Evolutionary conservation across 2,797 vertebrate genomes (phyloP).

Genomic region (Loris lydekkerianus): DNA sequence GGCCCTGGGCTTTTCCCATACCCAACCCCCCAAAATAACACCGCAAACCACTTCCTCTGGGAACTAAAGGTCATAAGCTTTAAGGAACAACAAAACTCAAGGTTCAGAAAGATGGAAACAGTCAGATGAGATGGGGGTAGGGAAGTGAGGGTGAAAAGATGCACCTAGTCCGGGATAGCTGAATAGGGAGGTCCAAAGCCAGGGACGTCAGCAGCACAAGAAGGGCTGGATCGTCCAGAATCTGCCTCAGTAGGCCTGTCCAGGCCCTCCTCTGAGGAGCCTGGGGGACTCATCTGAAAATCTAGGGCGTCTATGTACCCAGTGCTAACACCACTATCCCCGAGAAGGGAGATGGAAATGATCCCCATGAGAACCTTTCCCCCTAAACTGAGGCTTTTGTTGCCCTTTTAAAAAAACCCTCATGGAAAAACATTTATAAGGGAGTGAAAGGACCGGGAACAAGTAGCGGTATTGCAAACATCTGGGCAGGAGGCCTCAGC

Average conservation of each 20-base stretch:
- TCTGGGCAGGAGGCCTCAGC: neutral
- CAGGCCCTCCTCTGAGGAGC: neutral
- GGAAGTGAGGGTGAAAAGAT: neutral
- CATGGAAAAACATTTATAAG: neutral
- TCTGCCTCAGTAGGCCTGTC: neutral
- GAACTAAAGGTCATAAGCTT: slow-evolving; percentile 57
- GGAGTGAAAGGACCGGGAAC: neutral
- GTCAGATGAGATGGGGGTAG: neutral
- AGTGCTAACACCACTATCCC: neutral
- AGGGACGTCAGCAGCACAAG: neutral
- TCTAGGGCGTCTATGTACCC: neutral
- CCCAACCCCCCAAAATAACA: neutral
- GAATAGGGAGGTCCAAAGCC: neutral
- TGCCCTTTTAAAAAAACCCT: slow-evolving; percentile 23
- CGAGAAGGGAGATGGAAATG: neutral
- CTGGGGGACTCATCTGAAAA: neutral
- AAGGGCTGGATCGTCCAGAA: neutral
- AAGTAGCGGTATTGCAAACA: neutral
- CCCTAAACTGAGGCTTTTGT: neutral
- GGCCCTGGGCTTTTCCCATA: neutral
- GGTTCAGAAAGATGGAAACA: slow-evolving; percentile 64
- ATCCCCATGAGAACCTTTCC: neutral
- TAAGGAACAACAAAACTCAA: slow-evolving; percentile 68
- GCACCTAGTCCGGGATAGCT: neutral
- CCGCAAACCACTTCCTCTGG: slow-evolving; percentile 52